Evolutionary conservation across 2,888 invertebrate genomes (phyloP).

Genomic region (Netelia inedita): DNA sequence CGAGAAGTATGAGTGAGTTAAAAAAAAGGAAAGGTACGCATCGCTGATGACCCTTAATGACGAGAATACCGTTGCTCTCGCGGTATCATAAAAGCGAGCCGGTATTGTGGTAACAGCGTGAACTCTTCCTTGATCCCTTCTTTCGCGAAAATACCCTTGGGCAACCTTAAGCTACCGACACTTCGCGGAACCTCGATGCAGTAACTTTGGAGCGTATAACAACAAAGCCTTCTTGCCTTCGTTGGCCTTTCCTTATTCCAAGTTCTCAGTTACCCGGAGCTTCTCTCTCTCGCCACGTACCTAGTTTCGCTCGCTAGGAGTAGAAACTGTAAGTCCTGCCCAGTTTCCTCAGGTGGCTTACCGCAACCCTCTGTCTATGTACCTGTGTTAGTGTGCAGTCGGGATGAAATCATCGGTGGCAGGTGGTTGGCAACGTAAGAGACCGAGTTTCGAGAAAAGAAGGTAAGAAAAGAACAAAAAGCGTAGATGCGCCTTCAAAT

Average conservation of each 20-base stretch:
- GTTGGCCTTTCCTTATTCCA: constrained; percentile 54
- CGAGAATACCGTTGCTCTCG: not conserved
- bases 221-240: constrained; percentile 63
- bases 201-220: constrained; percentile 57
- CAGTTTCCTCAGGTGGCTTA: constrained; percentile 32
- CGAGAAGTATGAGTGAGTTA: too few species aligned
- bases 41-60: not conserved
- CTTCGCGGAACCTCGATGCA: constrained; percentile 25
- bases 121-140: constrained; percentile 32
- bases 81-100: constrained; percentile 5
- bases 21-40: too few species aligned
- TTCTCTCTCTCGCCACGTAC: constrained; percentile 11
- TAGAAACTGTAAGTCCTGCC: constrained; percentile 63
- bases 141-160: constrained; percentile 20
- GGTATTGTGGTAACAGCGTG: not conserved
- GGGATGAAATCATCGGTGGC: constrained; percentile 33
- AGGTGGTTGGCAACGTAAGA: not conserved
- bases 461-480: not conserved
- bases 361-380: constrained; percentile 5
- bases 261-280: constrained; percentile 42
- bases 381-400: constrained; percentile 2
- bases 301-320: constrained; percentile 36
- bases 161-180: constrained; percentile 47
- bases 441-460: not conserved
- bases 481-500: constrained; percentile 53